These are phyloP conservation scores for Apodemia zela DNA, from an alignment of 2,888 invertebrate species.

Conservation along the genomic window DNA sequence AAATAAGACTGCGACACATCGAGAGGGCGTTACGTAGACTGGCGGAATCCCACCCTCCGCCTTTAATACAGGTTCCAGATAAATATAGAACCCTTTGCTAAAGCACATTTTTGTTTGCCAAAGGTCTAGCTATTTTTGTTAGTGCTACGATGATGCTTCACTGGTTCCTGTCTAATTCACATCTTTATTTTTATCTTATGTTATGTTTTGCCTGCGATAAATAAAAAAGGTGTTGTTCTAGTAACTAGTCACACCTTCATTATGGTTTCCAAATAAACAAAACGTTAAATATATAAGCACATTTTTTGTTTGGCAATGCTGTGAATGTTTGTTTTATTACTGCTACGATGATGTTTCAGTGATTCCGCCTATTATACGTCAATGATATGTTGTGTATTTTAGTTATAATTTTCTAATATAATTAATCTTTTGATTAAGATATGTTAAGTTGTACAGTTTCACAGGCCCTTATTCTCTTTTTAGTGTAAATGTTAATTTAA, in stretches of 20 bases:
- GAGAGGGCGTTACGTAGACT: constrained; percentile 87
- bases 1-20: constrained; percentile 88
- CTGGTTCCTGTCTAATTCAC: neutral
- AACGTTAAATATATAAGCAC: neutral
- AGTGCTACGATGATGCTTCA: neutral
- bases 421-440: too few relatives aligned
- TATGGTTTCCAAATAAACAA: neutral
- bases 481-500: too few relatives aligned
- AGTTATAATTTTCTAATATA: too few relatives aligned
- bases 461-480: too few relatives aligned
- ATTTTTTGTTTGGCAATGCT: neutral
- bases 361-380: too few relatives aligned
- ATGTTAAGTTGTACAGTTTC: too few relatives aligned
- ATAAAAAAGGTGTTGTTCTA: neutral
- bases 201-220: neutral
- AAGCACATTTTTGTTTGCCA: constrained; percentile 4
- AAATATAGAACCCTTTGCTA: neutral
- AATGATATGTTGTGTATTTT: too few relatives aligned
- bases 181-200: neutral
- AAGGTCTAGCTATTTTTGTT: constrained; percentile 8
- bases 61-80: constrained; percentile 51
- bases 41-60: constrained; percentile 57
- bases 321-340: too few relatives aligned
- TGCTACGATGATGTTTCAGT: too few relatives aligned
- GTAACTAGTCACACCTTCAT: too few relatives aligned